Base-by-base conservation (phyloP, 2,888 invertebrate species). In the Flexamia atlantica region DNA sequence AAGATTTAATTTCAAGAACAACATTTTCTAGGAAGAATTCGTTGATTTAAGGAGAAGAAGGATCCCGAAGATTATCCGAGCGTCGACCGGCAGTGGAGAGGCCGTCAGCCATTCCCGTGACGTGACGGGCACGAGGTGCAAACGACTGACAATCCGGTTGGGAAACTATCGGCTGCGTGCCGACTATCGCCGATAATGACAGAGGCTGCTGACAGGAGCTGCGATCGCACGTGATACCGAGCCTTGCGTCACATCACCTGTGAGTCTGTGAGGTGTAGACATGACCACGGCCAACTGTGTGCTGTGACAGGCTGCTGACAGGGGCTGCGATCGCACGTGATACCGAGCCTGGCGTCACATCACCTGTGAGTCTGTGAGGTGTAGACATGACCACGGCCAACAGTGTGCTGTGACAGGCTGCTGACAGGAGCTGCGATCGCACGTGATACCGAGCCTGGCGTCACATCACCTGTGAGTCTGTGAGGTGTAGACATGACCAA, bases 161-260 rank as follows among this genome's bases (percentile, higher is more conserved):
- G 28, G 64, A 28, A 64, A 64, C 64, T 64, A 64, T 64, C 64
- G 23, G 53, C 53, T 53, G 64, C 64, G 64, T 64, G 64, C 17
- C 64, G 12, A 64, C 64, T 30, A 30, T 64, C 64, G 64, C 23
- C 12, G 25, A 12, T 64, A 64, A 64, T 64, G 64, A 64, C 30
- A 14, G 30, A 30, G 28, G 46, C 46, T 17, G 46, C 64, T 14
- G 64, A 64, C 64, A 28, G 64, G 64, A 64, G 25, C 64, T 64
- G 28, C 20, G 30, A 25, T 64, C 30, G 64, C 64, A 64, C 30
- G 53, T 30, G 28, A 64, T 30, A 17, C 64, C n/a, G 2, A 57
- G 20, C 57, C 23, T 23, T 10, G 17, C 46, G 14, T 17, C 46
- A 17, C 46, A 17, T 25, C 25, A 23, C 20, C 57, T 9, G 57